These are phyloP conservation scores for Poecilia velifera DNA, from an alignment of 2,797 vertebrate species.

Conservation along the genomic window DNA sequence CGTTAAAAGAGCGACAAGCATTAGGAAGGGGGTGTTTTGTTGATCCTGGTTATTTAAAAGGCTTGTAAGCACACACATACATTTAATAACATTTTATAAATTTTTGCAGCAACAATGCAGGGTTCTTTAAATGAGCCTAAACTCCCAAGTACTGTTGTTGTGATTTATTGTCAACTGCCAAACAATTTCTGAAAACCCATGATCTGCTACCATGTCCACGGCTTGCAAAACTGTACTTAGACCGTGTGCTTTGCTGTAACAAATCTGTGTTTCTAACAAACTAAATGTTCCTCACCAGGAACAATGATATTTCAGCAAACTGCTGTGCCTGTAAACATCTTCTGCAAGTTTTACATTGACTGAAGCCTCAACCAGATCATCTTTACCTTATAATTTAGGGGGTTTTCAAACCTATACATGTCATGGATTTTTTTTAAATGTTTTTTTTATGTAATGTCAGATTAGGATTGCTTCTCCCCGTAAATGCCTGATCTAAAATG, in stretches of 20 bases:
- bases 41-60: conserved; percentile 27
- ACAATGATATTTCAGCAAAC: not conserved
- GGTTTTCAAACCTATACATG: not conserved
- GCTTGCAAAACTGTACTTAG: not conserved
- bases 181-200: not conserved
- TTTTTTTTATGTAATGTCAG: not conserved
- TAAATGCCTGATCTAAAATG: not conserved
- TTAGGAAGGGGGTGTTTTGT: conserved; percentile 3
- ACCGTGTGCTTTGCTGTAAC: not conserved
- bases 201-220: not conserved
- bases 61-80: not conserved
- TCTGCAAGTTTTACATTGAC: not conserved
- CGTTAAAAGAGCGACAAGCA: conserved; percentile 17
- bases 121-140: not conserved
- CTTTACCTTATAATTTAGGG: not conserved
- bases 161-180: not conserved
- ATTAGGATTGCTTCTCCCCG: fast-evolving
- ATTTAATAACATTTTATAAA: not conserved
- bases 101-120: not conserved
- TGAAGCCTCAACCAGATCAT: not conserved
- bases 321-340: not conserved
- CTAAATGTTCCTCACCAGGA: not conserved
- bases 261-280: not conserved
- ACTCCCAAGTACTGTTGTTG: not conserved
- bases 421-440: not conserved